A percentile compares a stretch with the other conserved stretches of the same genome.
Evolutionary conservation across 2,888 invertebrate genomes (phyloP).

Genomic region (Polymixis flavicincta): DNA sequence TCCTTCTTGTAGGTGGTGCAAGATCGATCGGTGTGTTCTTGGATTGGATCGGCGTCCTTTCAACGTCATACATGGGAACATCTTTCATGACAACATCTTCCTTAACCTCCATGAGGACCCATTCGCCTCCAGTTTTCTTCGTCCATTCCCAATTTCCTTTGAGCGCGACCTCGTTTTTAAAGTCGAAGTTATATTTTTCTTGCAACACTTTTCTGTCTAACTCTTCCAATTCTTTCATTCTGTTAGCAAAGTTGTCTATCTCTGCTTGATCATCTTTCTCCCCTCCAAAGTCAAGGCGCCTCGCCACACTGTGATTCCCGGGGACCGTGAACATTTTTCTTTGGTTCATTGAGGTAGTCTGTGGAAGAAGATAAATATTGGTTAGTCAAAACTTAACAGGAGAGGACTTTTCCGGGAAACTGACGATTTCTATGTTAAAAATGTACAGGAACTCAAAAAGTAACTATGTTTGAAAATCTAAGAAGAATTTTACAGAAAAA

Average conservation of each 20-base stretch:
- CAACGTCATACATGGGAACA: slow-evolving; percentile 65
- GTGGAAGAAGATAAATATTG: slow-evolving; percentile 68
- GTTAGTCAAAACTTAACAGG: neutral
- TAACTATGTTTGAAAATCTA: neutral
- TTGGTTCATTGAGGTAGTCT: slow-evolving; percentile 77
- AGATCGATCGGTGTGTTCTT: slow-evolving; percentile 46
- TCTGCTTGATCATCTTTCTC: slow-evolving; percentile 72
- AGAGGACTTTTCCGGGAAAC: neutral
- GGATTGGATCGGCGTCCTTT: slow-evolving; percentile 74
- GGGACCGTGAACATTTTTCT: slow-evolving; percentile 75
- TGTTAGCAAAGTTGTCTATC: slow-evolving; percentile 76
- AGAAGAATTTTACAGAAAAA: neutral
- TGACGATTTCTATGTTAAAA: no score
- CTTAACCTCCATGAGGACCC: slow-evolving; percentile 69
- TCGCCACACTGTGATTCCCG: slow-evolving; percentile 76
- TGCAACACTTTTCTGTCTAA: slow-evolving; percentile 75
- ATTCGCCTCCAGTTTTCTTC: slow-evolving; percentile 67
- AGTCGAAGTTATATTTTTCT: slow-evolving; percentile 90
- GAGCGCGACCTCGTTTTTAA: slow-evolving; percentile 84
- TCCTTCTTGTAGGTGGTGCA: slow-evolving; percentile 68
- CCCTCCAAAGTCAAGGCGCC: slow-evolving; percentile 81
- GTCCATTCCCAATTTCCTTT: slow-evolving; percentile 88
- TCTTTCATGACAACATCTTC: slow-evolving; percentile 1
- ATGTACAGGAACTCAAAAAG: neutral
- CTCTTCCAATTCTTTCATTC: slow-evolving; percentile 73